Base-by-base conservation (phyloP, 2,888 invertebrate species). In the Melieria picta region DNA sequence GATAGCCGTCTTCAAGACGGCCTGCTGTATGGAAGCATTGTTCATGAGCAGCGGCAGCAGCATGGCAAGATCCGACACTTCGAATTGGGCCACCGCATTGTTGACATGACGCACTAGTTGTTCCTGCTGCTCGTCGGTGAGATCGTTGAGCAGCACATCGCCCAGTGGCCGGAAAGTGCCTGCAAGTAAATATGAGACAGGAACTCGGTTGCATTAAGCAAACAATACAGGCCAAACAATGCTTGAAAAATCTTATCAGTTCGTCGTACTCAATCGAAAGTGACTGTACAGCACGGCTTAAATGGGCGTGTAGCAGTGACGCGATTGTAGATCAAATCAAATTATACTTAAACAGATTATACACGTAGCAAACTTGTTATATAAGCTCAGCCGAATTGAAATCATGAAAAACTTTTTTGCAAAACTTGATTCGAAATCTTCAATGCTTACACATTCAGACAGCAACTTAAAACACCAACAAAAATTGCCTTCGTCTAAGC, bases 71-170 rank as follows among this genome's bases (percentile, higher is more conserved):
- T 87, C 87, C 1, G 81, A 76, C 16, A 83, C 79, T 47, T 82
- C 79, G 0, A 86, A 48, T n/a, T 85, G 79, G 1, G 80, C 79
- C 3, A 86, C 77, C 0, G 86, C 85, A 7, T 65, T 78, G 4
- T 79, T 73, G 0, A 87, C 80, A 76, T 84, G 83, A 16, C 80
- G 77, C 0, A 83, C 79, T 16, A 87, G 75, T 56, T 77, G 74
- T 72, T 85, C 82, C 9, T 80, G 80, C 71, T 87, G 84, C 0
- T 50, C 47, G 42, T 82, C 81, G 0, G 80, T 85, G 48, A 87
- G 72, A 70, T 87, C 87, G 66, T 86, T 82, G 4, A 83, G 74
- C n/a, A 87, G 79, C 1, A 87, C 80, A 67, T 86, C 84, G n/a
- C 82, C 83, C 61, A 86, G 72, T 0, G 87, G 82, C n/a, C 80